Conservation (phyloP, 2,888 invertebrate species). For the Lissocephala sabroskyi region DNA sequence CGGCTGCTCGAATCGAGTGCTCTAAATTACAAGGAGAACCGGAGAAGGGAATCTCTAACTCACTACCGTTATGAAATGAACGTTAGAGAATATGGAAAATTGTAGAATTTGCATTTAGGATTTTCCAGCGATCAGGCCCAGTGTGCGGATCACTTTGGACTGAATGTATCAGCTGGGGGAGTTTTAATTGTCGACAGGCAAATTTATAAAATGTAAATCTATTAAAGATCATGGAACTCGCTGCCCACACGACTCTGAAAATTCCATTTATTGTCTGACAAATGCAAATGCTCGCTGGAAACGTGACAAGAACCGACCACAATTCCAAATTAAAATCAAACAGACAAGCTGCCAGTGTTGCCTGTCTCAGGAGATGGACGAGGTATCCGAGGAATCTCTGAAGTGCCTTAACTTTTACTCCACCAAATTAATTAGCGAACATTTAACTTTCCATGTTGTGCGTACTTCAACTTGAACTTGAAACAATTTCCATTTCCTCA, state of each 20-base stretch:
- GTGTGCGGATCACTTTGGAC: too few species aligned
- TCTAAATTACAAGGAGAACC: too few species aligned
- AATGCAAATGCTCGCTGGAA: slow-evolving; percentile 43
- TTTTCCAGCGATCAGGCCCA: too few species aligned
- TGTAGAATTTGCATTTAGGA: too few species aligned
- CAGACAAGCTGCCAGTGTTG: slow-evolving; percentile 14
- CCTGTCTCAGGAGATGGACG: slow-evolving; percentile 16
- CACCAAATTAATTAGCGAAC: slow-evolving; percentile 15
- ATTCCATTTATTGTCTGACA: slow-evolving; percentile 34
- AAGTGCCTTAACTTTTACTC: slow-evolving; percentile 35
- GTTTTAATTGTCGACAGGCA: too few species aligned
- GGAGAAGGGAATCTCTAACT: too few species aligned
- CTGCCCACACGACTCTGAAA: slow-evolving; percentile 21
- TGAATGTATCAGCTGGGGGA: too few species aligned
- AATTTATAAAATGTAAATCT: too few species aligned
- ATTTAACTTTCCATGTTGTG: slow-evolving; percentile 30
- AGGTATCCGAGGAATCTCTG: slow-evolving; percentile 8
- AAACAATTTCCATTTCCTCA: slow-evolving; percentile 37
- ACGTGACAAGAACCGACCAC: slow-evolving; percentile 46
- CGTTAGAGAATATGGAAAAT: too few species aligned
- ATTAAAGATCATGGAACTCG: slow-evolving; percentile 1
- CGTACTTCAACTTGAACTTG: slow-evolving; percentile 58
- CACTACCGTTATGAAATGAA: too few species aligned
- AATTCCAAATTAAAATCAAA: slow-evolving; percentile 6
- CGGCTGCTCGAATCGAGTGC: too few species aligned